Evolutionary conservation across 2,113 vertebrate genomes (phyloP).

Genomic region (Polyodon spathula): DNA sequence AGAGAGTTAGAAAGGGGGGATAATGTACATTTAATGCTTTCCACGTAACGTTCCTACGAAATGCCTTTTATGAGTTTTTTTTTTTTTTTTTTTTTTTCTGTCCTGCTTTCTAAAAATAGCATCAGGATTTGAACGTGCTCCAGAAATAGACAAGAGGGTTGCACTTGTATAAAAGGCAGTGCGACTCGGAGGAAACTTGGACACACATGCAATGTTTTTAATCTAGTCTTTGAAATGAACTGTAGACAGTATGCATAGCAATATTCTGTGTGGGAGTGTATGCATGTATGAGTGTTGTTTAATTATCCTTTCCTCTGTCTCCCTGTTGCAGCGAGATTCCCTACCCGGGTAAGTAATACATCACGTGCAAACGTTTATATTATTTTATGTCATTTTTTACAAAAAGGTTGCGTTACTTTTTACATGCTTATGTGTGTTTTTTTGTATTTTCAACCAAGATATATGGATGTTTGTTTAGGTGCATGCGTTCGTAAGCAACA

Average conservation of each 20-base stretch:
- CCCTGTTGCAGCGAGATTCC: constrained; percentile 50
- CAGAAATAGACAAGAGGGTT: constrained; percentile 96
- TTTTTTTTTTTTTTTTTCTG: constrained; percentile 57
- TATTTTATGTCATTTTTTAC: constrained; percentile 40
- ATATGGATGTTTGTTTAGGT: constrained; percentile 28
- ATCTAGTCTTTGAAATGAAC: constrained; percentile 31
- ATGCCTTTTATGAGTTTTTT: constrained; percentile 85
- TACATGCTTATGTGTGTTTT: constrained; percentile 35
- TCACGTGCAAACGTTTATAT: constrained; percentile 56
- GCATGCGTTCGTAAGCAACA: constrained; percentile 46
- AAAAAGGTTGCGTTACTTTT: constrained; percentile 33
- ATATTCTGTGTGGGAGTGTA: no score
- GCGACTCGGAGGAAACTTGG: constrained; percentile 83
- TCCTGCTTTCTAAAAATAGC: constrained; percentile 96
- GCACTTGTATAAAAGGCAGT: constrained; percentile 91
- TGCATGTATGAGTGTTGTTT: constrained; percentile 36
- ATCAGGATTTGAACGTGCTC: constrained; percentile 90
- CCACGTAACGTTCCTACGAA: constrained; percentile 73
- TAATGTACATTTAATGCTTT: constrained; percentile 75
- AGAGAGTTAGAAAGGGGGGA: constrained; percentile 60
- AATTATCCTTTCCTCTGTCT: constrained; percentile 43
- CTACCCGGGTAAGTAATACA: constrained; percentile 73
- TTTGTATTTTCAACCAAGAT: not conserved
- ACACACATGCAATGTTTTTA: constrained; percentile 65
- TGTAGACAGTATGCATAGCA: constrained; percentile 27